Percentiles rank a stretch among this genome's conserved stretches.
Conservation (phyloP, 2,797 vertebrate species). For the Cercopithecus diana region DNA sequence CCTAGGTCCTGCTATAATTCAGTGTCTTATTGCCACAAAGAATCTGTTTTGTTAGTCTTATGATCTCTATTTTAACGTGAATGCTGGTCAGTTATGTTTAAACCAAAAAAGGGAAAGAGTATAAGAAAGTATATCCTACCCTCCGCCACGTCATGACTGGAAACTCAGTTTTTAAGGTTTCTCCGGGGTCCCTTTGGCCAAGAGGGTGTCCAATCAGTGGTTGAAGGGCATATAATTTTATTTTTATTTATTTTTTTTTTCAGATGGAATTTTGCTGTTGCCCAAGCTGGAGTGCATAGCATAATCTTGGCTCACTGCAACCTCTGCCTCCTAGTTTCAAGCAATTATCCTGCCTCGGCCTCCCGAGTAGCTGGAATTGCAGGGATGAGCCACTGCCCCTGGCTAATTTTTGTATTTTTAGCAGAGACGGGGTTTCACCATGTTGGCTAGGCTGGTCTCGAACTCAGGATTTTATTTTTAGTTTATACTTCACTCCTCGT, state of each 20-base stretch:
- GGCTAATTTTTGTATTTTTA: background rate
- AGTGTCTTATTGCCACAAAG: background rate
- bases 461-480: background rate
- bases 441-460: background rate
- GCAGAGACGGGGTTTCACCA: background rate
- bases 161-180: background rate
- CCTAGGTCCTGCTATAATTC: background rate
- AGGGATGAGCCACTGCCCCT: background rate
- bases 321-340: background rate
- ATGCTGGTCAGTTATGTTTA: background rate
- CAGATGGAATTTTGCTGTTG: background rate
- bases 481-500: background rate
- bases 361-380: background rate
- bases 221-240: background rate
- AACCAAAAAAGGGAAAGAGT: background rate
- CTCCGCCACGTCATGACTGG: background rate
- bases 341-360: background rate
- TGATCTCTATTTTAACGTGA: background rate
- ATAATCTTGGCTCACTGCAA: background rate
- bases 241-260: background rate
- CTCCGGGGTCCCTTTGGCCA: background rate
- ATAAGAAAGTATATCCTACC: background rate
- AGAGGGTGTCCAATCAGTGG: background rate
- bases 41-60: background rate
- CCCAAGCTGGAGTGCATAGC: background rate